phyloP scores from a whole-genome alignment of 2,113 vertebrate species.

The Anolis carolinensis region DNA sequence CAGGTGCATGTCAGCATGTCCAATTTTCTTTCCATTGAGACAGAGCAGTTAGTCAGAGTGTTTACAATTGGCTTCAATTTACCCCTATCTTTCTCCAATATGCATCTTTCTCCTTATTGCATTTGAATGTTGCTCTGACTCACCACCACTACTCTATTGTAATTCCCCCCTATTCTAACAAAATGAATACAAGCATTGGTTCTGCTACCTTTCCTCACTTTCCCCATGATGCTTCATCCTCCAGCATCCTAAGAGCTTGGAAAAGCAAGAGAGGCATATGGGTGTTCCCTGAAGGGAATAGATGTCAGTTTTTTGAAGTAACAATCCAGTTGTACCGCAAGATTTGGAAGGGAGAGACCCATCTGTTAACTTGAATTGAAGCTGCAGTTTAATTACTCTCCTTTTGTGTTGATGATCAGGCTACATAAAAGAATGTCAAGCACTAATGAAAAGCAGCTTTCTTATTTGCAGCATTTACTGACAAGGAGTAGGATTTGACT shows the following conservation, averaged over 20 bases:
- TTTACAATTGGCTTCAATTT: neutral
- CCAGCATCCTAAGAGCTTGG: neutral
- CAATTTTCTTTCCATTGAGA: neutral
- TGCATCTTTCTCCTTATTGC: neutral
- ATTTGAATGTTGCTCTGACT: neutral
- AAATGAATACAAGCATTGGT: neutral
- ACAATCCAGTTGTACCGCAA: neutral
- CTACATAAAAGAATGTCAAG: conserved; percentile 8
- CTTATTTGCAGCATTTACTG: neutral
- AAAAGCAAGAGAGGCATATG: neutral
- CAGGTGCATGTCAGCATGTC: neutral
- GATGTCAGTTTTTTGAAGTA: conserved; percentile 7
- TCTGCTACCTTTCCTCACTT: neutral
- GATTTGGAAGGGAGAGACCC: neutral
- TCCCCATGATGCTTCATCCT: neutral
- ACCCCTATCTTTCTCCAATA: neutral
- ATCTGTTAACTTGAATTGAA: neutral
- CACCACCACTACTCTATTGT: neutral
- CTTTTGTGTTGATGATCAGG: neutral
- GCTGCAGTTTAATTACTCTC: conserved; percentile 21
- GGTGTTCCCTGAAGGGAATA: neutral
- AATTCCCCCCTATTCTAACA: neutral
- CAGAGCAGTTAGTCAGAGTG: neutral
- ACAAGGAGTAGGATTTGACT: no score
- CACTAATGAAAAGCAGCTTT: neutral